Base-by-base conservation (phyloP, 2,888 invertebrate species). In the Napeogenes inachia region DNA sequence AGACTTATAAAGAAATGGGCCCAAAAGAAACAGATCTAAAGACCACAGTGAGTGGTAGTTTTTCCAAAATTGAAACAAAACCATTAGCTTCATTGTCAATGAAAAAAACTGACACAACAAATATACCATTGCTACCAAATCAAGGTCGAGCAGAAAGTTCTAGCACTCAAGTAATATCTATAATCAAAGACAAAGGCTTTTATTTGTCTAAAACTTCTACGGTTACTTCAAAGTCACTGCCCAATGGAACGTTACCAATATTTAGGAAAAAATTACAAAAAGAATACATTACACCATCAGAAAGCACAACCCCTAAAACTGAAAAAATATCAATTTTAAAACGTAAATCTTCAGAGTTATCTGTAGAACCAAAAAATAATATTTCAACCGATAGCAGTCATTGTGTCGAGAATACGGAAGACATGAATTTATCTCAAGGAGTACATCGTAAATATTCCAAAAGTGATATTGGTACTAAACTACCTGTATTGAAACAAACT, bases 401-500 rank as follows among this genome's bases (percentile, higher is more conserved):
- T n/a, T 8, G 50, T 50, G 21, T n/a, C 4, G 50, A 50, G 12
- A 8, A n/a, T 30, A 50, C 30, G 2, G 50, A 30, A 21, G 30
- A 50, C 30, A 13, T 47, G 21, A 21, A 47, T 47, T 0, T 47
- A 47, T 47, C 47, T 13, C 47, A 13, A 13, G 13, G n/a, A n/a
- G 30, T 30, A 50, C 30, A 50, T 8, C 12, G 38, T 38, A 58
- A 60, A 47, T 13, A 45, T 33, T 21, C 13, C 30, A 60, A 60
- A 55, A 38, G 54, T 13, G 60, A 57, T 10, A 35, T 13, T 35
- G 47, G 8, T 45, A 59, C 61, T 13, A 64, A 50, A 57, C 59
- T 61, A 45, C 64, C 64, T 21, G 35, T 60, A 59, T 59, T 62
- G 47, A 54, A 61, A 58, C 55, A 58, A 38, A 10, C 42, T n/a